Evolutionary conservation across 2,797 vertebrate species (phyloP), one percentile per base, ranked within the genome.

Genomic region (Alfaro cultratus): DNA sequence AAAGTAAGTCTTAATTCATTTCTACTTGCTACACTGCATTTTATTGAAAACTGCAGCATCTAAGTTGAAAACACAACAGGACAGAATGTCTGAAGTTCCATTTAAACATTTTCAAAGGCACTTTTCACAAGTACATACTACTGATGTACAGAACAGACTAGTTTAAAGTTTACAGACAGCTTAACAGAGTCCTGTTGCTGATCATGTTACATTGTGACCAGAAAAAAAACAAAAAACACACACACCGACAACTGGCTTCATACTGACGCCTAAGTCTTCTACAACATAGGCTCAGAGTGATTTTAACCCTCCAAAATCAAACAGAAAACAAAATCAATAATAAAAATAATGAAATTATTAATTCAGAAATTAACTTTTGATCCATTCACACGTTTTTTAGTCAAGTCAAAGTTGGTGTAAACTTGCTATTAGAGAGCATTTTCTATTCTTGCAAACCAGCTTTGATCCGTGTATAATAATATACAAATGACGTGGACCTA

Each of bases 41-140:
- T 88, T 71, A 81, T 85, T 73, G 81, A 90, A 86, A 93, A 91
- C 82, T 86, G 82, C 68, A 80, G 82, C 76, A 80, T 87, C 83
- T 81, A 87, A 86, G 77, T 83, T 89, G 93, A 94, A 94, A 94
- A 94, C 91, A 92, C 90, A 86, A 96, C 93, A 91, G 91, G 93
- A 96, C 94, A 95, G 93, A 96, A 95, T 96, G 94, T 95, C 94
- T 96, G 93, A 95, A 96, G 95, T 95, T 97, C 95, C 95, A 97
- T 96, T 97, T 97, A 96, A 96, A 96, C 84, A 87, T 92, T 89
- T 95, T 96, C 96, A 97, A 99, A 99, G 98, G 99, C 98, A 99
- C 99, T 99, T 57, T 99, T 97, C 97, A 98, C 96, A 93, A 97
- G 96, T 97, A 97, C 97, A 97, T 97, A 96, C 96, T 96, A 97